These are phyloP conservation scores for Temnopleurus reevesii DNA, from an alignment of 53 echinoderm and acorn worm species.

Conservation along the genomic window DNA sequence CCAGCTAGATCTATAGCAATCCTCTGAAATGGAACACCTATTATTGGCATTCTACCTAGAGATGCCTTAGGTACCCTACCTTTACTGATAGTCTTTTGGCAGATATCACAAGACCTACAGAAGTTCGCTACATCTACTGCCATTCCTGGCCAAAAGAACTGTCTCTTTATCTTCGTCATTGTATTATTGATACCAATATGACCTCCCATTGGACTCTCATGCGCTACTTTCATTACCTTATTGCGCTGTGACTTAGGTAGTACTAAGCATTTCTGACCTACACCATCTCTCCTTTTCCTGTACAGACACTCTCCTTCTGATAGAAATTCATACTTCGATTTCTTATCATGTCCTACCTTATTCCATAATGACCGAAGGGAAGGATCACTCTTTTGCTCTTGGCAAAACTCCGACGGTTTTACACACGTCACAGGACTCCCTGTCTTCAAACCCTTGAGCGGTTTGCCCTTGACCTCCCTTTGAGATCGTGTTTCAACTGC, in stretches of 20 bases:
- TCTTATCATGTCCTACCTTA: neutral
- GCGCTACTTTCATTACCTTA: slow-evolving; percentile 19
- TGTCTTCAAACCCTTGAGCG: too few species aligned
- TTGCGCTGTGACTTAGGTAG: slow-evolving; percentile 13
- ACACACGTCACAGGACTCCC: too few species aligned
- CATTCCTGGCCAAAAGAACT: slow-evolving; percentile 43
- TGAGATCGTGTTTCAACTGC: too few species aligned
- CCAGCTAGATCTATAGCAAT: slow-evolving; percentile 62
- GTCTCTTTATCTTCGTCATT: neutral
- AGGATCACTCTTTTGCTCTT: neutral
- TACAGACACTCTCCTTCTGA: slow-evolving; percentile 3
- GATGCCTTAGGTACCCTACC: slow-evolving; percentile 55
- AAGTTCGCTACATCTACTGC: slow-evolving; percentile 20
- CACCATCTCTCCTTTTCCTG: slow-evolving; percentile 4
- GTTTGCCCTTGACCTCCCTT: too few species aligned
- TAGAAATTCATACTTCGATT: slow-evolving; percentile 3
- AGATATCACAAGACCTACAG: slow-evolving; percentile 18
- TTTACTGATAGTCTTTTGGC: slow-evolving; percentile 53
- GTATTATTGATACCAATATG: slow-evolving; percentile 4
- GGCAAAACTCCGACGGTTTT: neutral
- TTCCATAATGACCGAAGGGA: neutral
- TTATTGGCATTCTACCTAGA: slow-evolving; percentile 60
- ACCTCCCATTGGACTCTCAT: slow-evolving; percentile 10
- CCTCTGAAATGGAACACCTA: slow-evolving; percentile 56
- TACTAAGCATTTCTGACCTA: slow-evolving; percentile 5